Evolutionary conservation across 2,888 invertebrate genomes (phyloP).

Genomic region (Heliconius ethilla): DNA sequence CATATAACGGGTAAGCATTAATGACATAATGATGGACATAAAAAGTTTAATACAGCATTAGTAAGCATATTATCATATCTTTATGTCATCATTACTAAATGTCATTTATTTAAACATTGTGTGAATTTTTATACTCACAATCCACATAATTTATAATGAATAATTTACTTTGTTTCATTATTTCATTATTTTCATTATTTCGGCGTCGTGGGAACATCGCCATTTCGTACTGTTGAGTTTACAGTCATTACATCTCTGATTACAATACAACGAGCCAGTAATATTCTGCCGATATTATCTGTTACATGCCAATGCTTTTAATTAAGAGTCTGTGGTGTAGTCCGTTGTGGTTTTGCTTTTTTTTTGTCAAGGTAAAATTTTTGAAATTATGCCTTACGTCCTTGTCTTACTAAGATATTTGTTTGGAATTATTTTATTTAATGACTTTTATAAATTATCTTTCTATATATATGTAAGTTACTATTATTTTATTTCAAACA

Average conservation of each 20-base stretch:
- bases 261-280: conserved; percentile 37
- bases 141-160: conserved; percentile 21
- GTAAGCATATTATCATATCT: conserved; percentile 4
- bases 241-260: conserved; percentile 33
- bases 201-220: conserved; percentile 34
- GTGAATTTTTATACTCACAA: conserved; percentile 14
- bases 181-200: conserved; percentile 23
- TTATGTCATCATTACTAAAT: conserved; percentile 8
- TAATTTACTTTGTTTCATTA: conserved; percentile 21
- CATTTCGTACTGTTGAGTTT: conserved; percentile 18
- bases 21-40: background rate
- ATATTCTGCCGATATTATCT: conserved; percentile 35
- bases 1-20: background rate
- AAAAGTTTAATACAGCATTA: background rate
- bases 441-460: no score
- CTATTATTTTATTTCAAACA: no score
- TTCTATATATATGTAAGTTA: no score
- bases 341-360: conserved; percentile 14
- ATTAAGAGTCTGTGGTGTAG: conserved; percentile 28
- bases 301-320: conserved; percentile 36
- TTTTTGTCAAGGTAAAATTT: conserved; percentile 25
- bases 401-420: background rate
- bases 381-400: background rate
- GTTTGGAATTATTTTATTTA: background rate
- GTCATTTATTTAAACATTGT: background rate